Base-by-base conservation (phyloP, 2,113 vertebrate species). In the Xiphias gladius region DNA sequence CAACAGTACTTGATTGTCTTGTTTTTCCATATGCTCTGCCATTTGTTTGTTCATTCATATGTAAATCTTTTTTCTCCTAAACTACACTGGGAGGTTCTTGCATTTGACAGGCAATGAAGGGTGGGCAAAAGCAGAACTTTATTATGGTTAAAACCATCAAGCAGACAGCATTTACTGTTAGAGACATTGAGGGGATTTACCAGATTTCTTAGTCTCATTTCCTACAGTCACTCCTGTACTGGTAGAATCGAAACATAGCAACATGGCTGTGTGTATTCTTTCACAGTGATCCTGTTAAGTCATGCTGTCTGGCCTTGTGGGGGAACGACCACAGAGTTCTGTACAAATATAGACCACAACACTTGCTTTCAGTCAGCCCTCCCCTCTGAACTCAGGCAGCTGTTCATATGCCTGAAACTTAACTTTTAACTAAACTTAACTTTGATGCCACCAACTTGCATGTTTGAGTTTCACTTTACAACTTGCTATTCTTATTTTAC, bases 321-420 rank as follows among this genome's bases (percentile, higher is more conserved):
- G 65, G 65, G 41, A 0, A n/a, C 67, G 62, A 58, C 43, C 55
- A 26, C 76, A 74, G 65, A 82, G 70, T 55, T 24, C 74, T 77
- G 65, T 35, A 77, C 80, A 91, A 79, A 91, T 85, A 88, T 88
- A 92, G 86, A 85, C 37, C 79, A 76, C 86, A 88, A 74, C 79
- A 41, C 57, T 84, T 62, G 55, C 78, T 10, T 43, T 57, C 75
- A 70, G 72, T 73, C 80, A 67, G 61, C 37, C n/a, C 65, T 75
- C 13, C 26, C 24, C 35, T 71, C 13, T 22, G 50, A 24, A 13
- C 37, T 54, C 71, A 55, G 64, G 73, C 85, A 86, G 70, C 76
- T 87, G 80, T 61, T 83, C 65, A n/a, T 64, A n/a, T 13, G 46
- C 57, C 50, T 83, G 73, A 72, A 75, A 67, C 41, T 55, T 12